These are phyloP conservation scores for Anomalospiza imberbis DNA, from an alignment of 2,797 vertebrate genomes.

Conservation along the genomic window DNA sequence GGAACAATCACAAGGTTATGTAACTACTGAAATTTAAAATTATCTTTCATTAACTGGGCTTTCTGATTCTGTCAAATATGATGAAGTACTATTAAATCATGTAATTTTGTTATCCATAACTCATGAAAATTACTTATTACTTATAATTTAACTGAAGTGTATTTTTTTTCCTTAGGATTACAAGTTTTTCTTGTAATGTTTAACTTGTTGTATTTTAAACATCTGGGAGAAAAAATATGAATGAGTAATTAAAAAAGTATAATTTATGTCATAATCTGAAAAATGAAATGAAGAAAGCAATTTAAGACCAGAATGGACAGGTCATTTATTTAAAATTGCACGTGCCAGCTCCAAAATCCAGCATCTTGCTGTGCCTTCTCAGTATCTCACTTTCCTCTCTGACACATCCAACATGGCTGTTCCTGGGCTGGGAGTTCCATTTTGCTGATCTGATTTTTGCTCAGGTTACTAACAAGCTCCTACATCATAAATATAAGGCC, in stretches of 20 bases:
- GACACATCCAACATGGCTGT: neutral
- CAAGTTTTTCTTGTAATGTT: neutral
- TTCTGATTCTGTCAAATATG: conserved; percentile 35
- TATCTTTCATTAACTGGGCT: neutral
- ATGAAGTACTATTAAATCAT: conserved; percentile 48
- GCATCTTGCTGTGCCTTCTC: neutral
- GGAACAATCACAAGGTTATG: neutral
- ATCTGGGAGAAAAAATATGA: neutral
- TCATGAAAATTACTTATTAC: conserved; percentile 51
- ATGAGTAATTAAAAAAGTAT: neutral
- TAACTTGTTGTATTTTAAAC: neutral
- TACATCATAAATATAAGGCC: neutral
- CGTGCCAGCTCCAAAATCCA: neutral
- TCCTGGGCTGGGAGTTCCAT: neutral
- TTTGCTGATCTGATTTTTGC: neutral
- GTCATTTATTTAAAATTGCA: conserved; percentile 28
- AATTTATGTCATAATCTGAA: neutral
- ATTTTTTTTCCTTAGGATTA: conserved; percentile 26
- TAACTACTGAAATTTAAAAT: neutral
- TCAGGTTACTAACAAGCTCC: neutral
- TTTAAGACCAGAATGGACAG: neutral
- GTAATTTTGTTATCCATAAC: conserved; percentile 39
- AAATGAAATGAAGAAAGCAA: neutral
- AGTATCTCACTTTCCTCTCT: neutral
- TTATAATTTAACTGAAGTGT: conserved; percentile 28